phyloP scores from a whole-genome alignment of 1,140 invertebrate species.

The Trichonephila clavipes region DNA sequence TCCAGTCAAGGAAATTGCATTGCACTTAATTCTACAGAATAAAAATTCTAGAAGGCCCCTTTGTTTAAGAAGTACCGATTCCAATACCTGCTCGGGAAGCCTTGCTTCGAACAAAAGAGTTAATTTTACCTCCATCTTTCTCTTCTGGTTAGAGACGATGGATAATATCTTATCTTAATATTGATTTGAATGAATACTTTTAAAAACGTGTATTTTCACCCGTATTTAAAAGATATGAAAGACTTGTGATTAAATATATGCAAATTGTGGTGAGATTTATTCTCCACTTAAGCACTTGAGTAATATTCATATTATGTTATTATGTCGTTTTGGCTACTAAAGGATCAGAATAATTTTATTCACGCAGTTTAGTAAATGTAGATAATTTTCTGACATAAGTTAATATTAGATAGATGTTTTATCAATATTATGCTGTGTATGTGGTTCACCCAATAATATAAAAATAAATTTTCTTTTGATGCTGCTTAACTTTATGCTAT shows the following conservation, averaged over 20 bases:
- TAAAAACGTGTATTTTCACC: not conserved
- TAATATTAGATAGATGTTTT: too few species aligned
- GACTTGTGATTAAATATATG: not conserved
- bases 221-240: not conserved
- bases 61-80: not conserved
- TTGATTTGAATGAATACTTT: not conserved
- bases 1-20: conserved; percentile 24
- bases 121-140: not conserved
- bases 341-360: not conserved
- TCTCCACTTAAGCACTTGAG: not conserved
- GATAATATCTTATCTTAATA: not conserved
- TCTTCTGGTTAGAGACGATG: not conserved
- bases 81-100: not conserved
- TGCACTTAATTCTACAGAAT: not conserved
- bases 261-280: not conserved
- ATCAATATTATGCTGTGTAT: too few species aligned
- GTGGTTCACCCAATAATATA: too few species aligned
- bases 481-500: too few species aligned
- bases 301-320: not conserved
- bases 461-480: too few species aligned
- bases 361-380: not conserved
- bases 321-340: not conserved
- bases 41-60: conserved; percentile 13
- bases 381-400: too few species aligned
- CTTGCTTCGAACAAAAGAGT: not conserved